Conservation (phyloP, 2,113 vertebrate genomes). For the rabbit (Oryctolagus cuniculus) region DNA sequence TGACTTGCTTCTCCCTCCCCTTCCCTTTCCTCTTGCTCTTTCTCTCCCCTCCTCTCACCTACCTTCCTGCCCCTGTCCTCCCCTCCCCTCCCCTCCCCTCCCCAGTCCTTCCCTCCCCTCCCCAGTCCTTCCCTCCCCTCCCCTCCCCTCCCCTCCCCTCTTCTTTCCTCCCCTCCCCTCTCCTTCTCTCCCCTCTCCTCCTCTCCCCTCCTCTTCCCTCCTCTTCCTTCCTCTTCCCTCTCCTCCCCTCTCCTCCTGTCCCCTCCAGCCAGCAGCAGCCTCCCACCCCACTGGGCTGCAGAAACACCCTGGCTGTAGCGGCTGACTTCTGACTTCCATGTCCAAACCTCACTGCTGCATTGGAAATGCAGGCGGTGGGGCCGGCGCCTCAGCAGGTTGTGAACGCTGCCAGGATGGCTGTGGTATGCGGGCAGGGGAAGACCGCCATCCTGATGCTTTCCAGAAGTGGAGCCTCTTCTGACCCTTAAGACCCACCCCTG, state of each 20-base stretch:
- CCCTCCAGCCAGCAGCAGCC: not conserved
- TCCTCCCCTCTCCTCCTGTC: not conserved
- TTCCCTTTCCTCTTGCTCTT: too few relatives aligned
- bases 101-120: too few relatives aligned
- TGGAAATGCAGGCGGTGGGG: not conserved
- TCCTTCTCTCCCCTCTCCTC: too few relatives aligned
- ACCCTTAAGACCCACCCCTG: not conserved
- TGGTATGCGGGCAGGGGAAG: not conserved
- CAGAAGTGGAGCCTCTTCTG: not conserved
- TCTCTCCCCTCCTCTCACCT: too few relatives aligned
- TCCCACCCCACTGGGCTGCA: not conserved
- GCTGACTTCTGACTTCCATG: not conserved
- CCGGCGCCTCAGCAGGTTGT: not conserved
- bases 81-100: too few relatives aligned
- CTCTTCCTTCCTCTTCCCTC: too few relatives aligned
- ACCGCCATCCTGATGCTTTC: not conserved
- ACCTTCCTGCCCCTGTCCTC: too few relatives aligned
- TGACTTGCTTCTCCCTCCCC: not conserved
- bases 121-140: too few relatives aligned
- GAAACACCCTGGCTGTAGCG: not conserved
- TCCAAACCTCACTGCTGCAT: not conserved
- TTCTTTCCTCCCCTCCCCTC: not conserved
- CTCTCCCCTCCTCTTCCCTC: too few relatives aligned
- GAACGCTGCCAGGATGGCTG: not conserved
- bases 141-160: not conserved